Evolutionary conservation across 2,113 vertebrate species (phyloP).

Genomic region (Dryoscopus gambensis): DNA sequence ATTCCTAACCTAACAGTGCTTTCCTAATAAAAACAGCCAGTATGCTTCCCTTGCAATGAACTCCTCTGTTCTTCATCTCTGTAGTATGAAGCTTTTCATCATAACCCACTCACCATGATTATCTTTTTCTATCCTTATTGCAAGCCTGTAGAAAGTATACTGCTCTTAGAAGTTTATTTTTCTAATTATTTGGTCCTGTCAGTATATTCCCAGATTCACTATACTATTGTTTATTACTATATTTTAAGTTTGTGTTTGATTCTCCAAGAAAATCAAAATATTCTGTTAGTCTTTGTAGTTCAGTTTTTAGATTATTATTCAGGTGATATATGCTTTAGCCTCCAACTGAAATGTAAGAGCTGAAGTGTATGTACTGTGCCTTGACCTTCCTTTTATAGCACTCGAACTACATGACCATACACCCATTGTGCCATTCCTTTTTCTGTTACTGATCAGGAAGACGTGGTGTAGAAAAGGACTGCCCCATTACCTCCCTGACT

Average conservation of each 20-base stretch:
- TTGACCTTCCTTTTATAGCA: background rate
- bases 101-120: background rate
- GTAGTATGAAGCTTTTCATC: background rate
- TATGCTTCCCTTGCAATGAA: accelerated
- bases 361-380: background rate
- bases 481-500: background rate
- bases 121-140: background rate
- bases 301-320: background rate
- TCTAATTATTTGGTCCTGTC: background rate
- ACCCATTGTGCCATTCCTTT: background rate
- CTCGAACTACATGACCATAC: background rate
- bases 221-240: background rate
- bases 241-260: background rate
- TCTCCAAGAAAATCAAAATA: background rate
- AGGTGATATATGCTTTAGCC: background rate
- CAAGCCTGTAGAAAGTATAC: background rate
- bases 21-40: background rate
- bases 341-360: background rate
- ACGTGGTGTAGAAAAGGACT: background rate
- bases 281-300: background rate
- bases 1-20: background rate
- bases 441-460: background rate
- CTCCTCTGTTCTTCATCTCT: background rate
- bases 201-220: background rate
- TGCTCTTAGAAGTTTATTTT: background rate